Base-by-base conservation (phyloP, 2,113 vertebrate species). In the Ardeotis arabs region DNA sequence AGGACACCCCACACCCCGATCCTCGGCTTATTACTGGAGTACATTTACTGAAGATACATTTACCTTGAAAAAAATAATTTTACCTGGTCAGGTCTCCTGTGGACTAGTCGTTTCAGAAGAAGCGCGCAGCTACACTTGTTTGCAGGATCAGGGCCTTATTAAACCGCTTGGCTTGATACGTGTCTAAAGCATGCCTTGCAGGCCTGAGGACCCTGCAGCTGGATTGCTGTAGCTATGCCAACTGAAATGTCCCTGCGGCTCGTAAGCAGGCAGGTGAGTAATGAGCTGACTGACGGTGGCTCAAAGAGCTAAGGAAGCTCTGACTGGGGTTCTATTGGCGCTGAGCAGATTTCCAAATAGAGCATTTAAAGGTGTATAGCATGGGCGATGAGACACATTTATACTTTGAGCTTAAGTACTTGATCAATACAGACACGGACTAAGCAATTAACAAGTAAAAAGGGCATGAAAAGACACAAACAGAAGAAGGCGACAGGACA, bases 1-100 rank as follows among this genome's bases (percentile, higher is more conserved):
- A 64, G 24, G 15, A 63, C 9, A 5, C 20, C 16, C 5, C 9
- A 3, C 29, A 12, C 17, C 24, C 15, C 24, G 4, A 0, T 11
- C 16, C 63, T 68, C 13, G 19, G 31, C 8, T 84, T 39, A 33
- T 11, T 44, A 12, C 47, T 64, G 28, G 2, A 78, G 11, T 23
- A 1, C 39, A 10, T 31, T 64, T 60, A 41, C 13, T 31, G 50
- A 14, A 73, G 25, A 47, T 29, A 41, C 0, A 0, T 50, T 63
- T 74, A 62, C 31, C 28, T 77, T 31, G 12, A 31, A 39, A 73
- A 84, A 15, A 45, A 6, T 22, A 7, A 50, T 39, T 56, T 79
- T 45, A 39, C 29, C 25, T 55, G 33, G 7, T 37, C 47, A 73
- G 29, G 41, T n/a, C 47, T 84, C 35, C 45, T 11, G 25, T 50